These are phyloP conservation scores for Cranoglanis bouderius DNA, from an alignment of 2,113 vertebrate genomes.

Conservation along the genomic window DNA sequence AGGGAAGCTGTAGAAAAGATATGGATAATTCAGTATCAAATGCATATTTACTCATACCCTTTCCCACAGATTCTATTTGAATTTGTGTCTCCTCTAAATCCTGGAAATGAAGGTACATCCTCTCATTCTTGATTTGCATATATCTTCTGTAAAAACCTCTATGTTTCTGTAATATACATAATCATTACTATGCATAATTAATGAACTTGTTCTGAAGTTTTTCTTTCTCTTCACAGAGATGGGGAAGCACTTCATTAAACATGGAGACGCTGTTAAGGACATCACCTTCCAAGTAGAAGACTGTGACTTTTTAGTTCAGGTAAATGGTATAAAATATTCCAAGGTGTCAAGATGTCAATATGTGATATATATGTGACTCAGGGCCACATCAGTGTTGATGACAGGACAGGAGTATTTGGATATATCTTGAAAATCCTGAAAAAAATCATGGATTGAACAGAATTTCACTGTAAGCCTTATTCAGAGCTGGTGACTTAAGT, in stretches of 20 bases:
- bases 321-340: constrained; percentile 49
- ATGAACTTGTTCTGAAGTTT: neutral
- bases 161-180: neutral
- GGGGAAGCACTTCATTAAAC: constrained; percentile 73
- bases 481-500: too few species aligned
- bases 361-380: neutral
- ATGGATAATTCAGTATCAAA: neutral
- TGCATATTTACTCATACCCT: neutral
- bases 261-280: constrained; percentile 80
- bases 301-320: constrained; percentile 79
- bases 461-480: neutral
- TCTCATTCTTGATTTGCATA: neutral
- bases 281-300: constrained; percentile 82
- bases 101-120: constrained; percentile 72
- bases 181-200: neutral
- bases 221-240: constrained; percentile 65
- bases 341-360: neutral
- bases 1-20: neutral
- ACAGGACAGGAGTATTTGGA: neutral
- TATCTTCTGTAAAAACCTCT: neutral
- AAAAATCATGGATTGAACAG: neutral
- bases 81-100: constrained; percentile 77
- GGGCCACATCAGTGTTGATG: neutral
- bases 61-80: constrained; percentile 74
- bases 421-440: neutral